Evolutionary conservation across 2,888 invertebrate genomes (phyloP).

Genomic region (Drosophila hamatofila): DNA sequence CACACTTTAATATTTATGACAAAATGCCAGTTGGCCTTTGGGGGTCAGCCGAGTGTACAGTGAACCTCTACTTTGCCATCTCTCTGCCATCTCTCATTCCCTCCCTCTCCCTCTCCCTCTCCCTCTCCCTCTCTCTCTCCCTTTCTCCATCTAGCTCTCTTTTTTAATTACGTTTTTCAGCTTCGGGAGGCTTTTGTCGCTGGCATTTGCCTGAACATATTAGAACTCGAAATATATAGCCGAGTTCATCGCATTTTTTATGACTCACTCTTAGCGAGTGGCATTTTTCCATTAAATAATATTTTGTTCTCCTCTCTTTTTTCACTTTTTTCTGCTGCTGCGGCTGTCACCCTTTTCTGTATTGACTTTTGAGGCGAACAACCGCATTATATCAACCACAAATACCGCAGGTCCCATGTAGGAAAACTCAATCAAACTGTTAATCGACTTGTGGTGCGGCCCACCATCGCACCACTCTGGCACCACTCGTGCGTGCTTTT

Average conservation of each 20-base stretch:
- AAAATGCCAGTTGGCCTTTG: slow-evolving; percentile 67
- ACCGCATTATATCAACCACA: slow-evolving; percentile 65
- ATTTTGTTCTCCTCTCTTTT: not conserved
- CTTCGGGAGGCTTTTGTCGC: slow-evolving; percentile 26
- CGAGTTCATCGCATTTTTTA: slow-evolving; percentile 43
- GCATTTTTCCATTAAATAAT: slow-evolving; percentile 68
- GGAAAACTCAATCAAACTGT: slow-evolving; percentile 76
- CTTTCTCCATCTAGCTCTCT: not conserved
- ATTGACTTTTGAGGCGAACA: slow-evolving; percentile 69
- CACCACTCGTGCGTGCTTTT: slow-evolving; percentile 29
- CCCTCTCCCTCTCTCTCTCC: not conserved
- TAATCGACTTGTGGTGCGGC: slow-evolving; percentile 66
- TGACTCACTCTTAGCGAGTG: slow-evolving; percentile 47
- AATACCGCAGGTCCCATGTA: slow-evolving; percentile 64
- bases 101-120: not conserved
- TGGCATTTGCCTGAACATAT: slow-evolving; percentile 33
- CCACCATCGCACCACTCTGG: not conserved
- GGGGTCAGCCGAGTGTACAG: slow-evolving; percentile 25
- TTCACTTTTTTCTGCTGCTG: slow-evolving; percentile 3
- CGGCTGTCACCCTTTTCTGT: slow-evolving; percentile 45
- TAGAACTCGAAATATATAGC: slow-evolving; percentile 35
- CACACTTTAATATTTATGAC: slow-evolving; percentile 80
- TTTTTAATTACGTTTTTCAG: slow-evolving; percentile 48
- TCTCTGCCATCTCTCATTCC: slow-evolving; percentile 3
- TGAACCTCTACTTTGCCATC: slow-evolving; percentile 36